Base-by-base conservation (phyloP, 2,797 vertebrate genomes). In the Lophotriccus pileatus region DNA sequence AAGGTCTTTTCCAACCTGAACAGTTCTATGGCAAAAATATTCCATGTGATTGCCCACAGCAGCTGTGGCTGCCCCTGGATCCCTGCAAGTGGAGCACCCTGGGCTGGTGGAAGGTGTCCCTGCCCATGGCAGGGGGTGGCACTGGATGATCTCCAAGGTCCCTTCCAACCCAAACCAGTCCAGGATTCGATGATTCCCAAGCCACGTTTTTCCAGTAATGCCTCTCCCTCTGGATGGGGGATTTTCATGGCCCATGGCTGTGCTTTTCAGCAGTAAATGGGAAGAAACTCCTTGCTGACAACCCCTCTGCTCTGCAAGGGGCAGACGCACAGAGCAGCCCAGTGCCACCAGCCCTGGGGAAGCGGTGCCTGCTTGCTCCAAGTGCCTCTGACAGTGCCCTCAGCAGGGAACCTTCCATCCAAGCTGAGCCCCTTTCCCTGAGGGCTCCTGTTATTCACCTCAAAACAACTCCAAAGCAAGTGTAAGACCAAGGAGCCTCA, bases 171-270 rank as follows among this genome's bases (percentile, higher is more conserved):
- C 23, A 63, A n/a, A n/a, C 15, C 12, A n/a, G 20, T 39, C 49
- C 41, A 24, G 1, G 13, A 56, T 28, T 56, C 20, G 41, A 13
- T 41, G 69, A 41, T 52, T 34, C 28, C 18, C 20, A 7, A 0
- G 4, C 9, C 37, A 8, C 11, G 7, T 36, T 77, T 73, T 37
- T 14, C 41, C 1, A 3, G 4, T 4, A 41, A 22, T 5, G 2
- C 13, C 62, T 15, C 6, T 27, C 17, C 58, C 58, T 39, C 4
- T 3, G 39, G 27, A 39, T 21, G 30, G 52, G 53, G 28, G 37
- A 3, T 67, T 84, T 53, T 39, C 30, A 5, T 7, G 20, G 41
- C 19, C 15, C 25, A 1, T 0, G 0, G 5, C 32, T 12, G 17
- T 18, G 55, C 8, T 5, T 69, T 74, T 21, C 20, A 41, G 39